Evolutionary conservation across 2,113 vertebrate genomes (phyloP).

Genomic region (Myrmophylax atrothorax): DNA sequence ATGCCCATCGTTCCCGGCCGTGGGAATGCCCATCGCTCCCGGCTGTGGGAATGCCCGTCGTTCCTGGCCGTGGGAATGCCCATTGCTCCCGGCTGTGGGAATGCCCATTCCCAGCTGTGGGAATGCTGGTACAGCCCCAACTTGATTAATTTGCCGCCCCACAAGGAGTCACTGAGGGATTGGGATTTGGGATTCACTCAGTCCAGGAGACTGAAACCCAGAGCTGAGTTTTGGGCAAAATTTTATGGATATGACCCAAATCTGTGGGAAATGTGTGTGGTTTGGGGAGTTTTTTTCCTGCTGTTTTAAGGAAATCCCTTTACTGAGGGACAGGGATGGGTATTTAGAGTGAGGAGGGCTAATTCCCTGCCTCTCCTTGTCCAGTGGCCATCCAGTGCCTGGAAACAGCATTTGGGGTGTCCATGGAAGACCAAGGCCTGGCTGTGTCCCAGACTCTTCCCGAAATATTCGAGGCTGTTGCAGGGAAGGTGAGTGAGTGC

Average conservation of each 20-base stretch:
- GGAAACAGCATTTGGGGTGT: slow-evolving; percentile 93
- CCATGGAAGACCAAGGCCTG: slow-evolving; percentile 83
- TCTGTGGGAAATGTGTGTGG: background rate
- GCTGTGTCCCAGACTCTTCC: slow-evolving; percentile 85
- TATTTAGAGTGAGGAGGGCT: background rate
- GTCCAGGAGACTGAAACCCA: background rate
- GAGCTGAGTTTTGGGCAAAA: background rate
- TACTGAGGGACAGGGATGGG: fast-evolving
- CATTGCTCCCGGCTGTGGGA: too few species aligned
- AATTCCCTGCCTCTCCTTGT: background rate
- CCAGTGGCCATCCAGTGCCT: slow-evolving; percentile 96
- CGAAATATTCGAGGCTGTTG: slow-evolving; percentile 83
- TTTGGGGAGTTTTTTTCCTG: fast-evolving
- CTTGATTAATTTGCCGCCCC: too few species aligned
- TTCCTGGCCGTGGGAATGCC: too few species aligned
- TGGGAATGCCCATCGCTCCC: too few species aligned
- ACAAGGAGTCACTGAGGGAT: fast-evolving
- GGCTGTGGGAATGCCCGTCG: too few species aligned
- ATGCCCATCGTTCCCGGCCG: too few species aligned
- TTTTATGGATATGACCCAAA: background rate
- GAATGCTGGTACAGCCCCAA: background rate
- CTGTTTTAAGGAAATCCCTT: background rate
- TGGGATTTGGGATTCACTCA: background rate
- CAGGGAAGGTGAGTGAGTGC: slow-evolving; percentile 73
- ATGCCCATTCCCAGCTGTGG: background rate